phyloP scores from a whole-genome alignment of 2,888 invertebrate genomes.

The Hypena proboscidalis region DNA sequence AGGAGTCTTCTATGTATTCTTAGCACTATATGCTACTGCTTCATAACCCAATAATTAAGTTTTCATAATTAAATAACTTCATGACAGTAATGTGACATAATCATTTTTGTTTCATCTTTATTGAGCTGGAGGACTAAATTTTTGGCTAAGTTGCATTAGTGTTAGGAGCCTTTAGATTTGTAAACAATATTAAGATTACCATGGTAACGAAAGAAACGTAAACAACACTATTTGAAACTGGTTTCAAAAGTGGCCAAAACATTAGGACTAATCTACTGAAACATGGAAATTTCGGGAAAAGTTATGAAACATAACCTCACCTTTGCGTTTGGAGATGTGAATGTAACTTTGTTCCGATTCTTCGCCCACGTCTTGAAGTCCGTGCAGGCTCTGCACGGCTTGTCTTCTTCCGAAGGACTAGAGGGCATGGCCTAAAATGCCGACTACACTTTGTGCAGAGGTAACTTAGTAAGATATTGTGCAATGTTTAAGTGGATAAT shows the following conservation, averaged over 20 bases:
- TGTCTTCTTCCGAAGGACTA: slow-evolving; percentile 71
- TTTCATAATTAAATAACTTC: too few relatives aligned
- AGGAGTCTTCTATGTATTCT: too few relatives aligned
- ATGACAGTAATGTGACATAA: too few relatives aligned
- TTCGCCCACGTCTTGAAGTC: slow-evolving; percentile 91
- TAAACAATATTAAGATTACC: too few relatives aligned
- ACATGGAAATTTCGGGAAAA: slow-evolving; percentile 32
- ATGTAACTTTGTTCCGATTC: slow-evolving; percentile 76
- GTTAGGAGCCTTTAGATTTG: too few relatives aligned
- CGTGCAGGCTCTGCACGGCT: slow-evolving; percentile 88
- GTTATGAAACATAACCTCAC: slow-evolving; percentile 58
- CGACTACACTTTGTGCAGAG: slow-evolving; percentile 38
- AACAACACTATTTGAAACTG: not conserved
- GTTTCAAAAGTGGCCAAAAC: not conserved
- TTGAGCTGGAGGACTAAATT: too few relatives aligned
- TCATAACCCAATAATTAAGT: too few relatives aligned
- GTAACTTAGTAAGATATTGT: slow-evolving; percentile 49
- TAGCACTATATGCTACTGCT: too few relatives aligned
- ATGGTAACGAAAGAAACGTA: too few relatives aligned
- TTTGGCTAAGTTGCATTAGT: too few relatives aligned
- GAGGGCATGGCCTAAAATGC: slow-evolving; percentile 59
- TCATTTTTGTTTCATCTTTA: too few relatives aligned
- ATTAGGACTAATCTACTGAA: too few relatives aligned
- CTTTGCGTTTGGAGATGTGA: slow-evolving; percentile 55
- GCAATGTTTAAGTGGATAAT: slow-evolving; percentile 44